Percentiles rank a stretch among this genome's conserved stretches.
Conservation (phyloP, 2,888 invertebrate species). For the Azorinus chamasolen region DNA sequence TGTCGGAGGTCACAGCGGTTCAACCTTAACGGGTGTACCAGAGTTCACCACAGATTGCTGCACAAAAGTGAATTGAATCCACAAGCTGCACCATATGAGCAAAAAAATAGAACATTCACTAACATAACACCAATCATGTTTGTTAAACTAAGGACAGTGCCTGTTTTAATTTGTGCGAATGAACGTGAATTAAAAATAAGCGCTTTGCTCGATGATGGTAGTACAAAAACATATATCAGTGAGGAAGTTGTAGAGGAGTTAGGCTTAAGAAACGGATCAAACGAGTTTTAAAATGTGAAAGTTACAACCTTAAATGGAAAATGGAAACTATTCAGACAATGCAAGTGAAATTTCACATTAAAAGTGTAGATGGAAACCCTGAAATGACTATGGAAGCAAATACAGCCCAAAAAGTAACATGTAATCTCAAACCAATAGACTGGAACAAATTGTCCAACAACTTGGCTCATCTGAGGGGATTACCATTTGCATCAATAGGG, state of each 20-base stretch:
- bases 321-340: conserved; percentile 35
- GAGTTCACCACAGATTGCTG: conserved; percentile 28
- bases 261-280: conserved; percentile 28
- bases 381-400: conserved; percentile 8
- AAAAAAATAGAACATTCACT: neutral
- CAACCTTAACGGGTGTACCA: conserved; percentile 1
- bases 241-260: conserved; percentile 44
- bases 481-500: conserved; percentile 12
- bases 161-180: conserved; percentile 41
- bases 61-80: conserved; percentile 1
- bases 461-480: conserved; percentile 9
- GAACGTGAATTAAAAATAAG: conserved; percentile 38
- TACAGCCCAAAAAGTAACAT: conserved; percentile 18
- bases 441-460: conserved; percentile 7
- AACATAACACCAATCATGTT: conserved; percentile 27
- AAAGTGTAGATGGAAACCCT: conserved; percentile 21
- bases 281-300: conserved; percentile 25
- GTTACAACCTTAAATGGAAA: conserved; percentile 37
- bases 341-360: conserved; percentile 18
- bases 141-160: conserved; percentile 20
- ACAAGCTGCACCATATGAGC: neutral
- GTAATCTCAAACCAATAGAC: conserved; percentile 18
- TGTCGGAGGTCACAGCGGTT: conserved; percentile 5
- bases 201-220: conserved; percentile 61
- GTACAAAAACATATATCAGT: conserved; percentile 58